Evolutionary conservation across 2,113 vertebrate species (phyloP), one percentile per base, ranked within the genome.

Genomic region (Clarias batrachus): DNA sequence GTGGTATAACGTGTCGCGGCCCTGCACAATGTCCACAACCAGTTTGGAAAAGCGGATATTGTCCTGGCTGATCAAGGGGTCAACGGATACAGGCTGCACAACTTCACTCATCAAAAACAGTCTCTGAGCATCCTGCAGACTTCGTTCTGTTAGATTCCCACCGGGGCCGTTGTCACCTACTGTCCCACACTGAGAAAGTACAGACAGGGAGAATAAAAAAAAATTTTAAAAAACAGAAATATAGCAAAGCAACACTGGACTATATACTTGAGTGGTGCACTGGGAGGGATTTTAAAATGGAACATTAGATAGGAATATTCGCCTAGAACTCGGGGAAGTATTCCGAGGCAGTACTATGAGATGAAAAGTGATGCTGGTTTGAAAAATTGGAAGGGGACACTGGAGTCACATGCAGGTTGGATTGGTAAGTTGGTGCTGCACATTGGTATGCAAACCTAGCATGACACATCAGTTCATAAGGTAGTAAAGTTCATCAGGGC

Each of bases 91-190:
- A 0, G 98, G 97, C 88, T 98, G 97, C 23, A 98, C 93, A 4
- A 97, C 97, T 0, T 99, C 97, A 0, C 96, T 96, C 97, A 98
- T 99, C 89, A 99, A 93, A 86, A 98, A 96, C 93, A 99, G 97
- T 48, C 96, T 95, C 91, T 99, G 98, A 48, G 98, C 98, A 4
- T 99, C 98, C 88, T 98, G 97, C 87, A 99, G 97, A 92, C 96
- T 98, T 74, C 98, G 95, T 82, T 98, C 97, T 0, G 98, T 99
- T 91, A 99, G 94, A 93, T 99, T 99, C 88, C 93, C 92, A 10
- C 97, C 96, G 0, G 95, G 92, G 0, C 97, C 96, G 3, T 95
- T 95, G 90, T 98, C 97, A 89, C 97, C 97, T 92, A 98, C 89
- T 0, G 96, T 98, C 76, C 97, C 97, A 14, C 98, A 99, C 98